Evolutionary conservation across 2,113 vertebrate genomes (phyloP).

Genomic region (Dolichallabes microphthalmus): DNA sequence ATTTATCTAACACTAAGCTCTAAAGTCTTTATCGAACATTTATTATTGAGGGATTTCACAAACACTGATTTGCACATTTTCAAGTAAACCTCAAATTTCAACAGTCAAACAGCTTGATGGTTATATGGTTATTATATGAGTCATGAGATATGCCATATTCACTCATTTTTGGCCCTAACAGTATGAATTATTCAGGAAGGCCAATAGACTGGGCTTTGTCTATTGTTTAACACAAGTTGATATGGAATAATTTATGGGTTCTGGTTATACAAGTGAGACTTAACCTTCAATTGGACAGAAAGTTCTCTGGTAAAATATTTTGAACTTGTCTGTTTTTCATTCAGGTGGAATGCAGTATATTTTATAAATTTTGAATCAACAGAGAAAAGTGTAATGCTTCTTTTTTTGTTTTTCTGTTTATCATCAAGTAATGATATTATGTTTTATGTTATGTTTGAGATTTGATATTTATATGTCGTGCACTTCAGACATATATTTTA

Average conservation of each 20-base stretch:
- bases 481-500: not conserved
- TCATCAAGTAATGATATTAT: not conserved
- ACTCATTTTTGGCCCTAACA: not conserved
- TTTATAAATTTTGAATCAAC: not conserved
- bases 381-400: not conserved
- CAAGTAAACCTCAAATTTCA: too few species aligned
- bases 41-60: not conserved
- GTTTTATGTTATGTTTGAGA: not conserved
- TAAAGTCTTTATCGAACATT: not conserved
- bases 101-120: not conserved
- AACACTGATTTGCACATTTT: not conserved
- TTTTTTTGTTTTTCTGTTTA: not conserved
- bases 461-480: not conserved
- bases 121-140: not conserved
- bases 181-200: conserved; percentile 19
- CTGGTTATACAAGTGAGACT: not conserved
- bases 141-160: not conserved
- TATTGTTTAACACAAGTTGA: conserved; percentile 54
- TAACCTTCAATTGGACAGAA: not conserved
- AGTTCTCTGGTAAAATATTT: not conserved
- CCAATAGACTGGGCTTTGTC: not conserved
- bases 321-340: not conserved
- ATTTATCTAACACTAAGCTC: not conserved
- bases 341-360: not conserved
- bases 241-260: conserved; percentile 42